These are phyloP conservation scores for Apeira syringaria DNA, from an alignment of 2,888 invertebrate genomes.

Conservation along the genomic window DNA sequence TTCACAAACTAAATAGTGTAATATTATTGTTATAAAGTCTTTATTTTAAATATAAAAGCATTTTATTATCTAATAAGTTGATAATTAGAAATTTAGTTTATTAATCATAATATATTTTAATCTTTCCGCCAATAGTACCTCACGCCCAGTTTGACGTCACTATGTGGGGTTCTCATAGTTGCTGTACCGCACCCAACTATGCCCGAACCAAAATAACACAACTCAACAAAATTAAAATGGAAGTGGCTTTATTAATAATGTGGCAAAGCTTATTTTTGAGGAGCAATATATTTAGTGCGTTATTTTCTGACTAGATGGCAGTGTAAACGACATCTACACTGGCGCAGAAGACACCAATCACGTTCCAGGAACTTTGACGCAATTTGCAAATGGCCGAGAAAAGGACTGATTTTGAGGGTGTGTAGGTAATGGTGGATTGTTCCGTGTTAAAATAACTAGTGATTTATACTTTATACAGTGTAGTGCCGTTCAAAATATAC, in stretches of 20 bases:
- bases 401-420: constrained; percentile 78
- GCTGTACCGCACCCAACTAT: constrained; percentile 77
- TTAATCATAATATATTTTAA: constrained; percentile 15
- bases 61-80: too few relatives aligned
- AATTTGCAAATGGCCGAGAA: constrained; percentile 85
- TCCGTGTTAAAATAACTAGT: constrained; percentile 72
- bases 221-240: constrained; percentile 24
- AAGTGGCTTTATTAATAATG: constrained; percentile 5
- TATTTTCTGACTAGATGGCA: constrained; percentile 53
- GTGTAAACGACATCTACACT: constrained; percentile 51
- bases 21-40: too few relatives aligned
- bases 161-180: constrained; percentile 71
- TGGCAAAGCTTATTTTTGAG: constrained; percentile 37
- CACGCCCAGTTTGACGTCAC: constrained; percentile 85
- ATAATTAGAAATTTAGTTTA: too few relatives aligned
- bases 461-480: constrained; percentile 68
- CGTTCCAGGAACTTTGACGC: constrained; percentile 77
- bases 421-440: constrained; percentile 77
- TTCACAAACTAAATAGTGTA: too few relatives aligned
- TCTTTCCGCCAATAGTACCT: constrained; percentile 57
- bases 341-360: constrained; percentile 76
- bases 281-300: constrained; percentile 41
- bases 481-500: constrained; percentile 70
- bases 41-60: too few relatives aligned
- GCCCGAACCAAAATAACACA: constrained; percentile 46